A percentile compares a stretch with the other conserved stretches of the same genome.
Conservation (phyloP, 2,888 invertebrate genomes). For the Hipparchia semele region DNA sequence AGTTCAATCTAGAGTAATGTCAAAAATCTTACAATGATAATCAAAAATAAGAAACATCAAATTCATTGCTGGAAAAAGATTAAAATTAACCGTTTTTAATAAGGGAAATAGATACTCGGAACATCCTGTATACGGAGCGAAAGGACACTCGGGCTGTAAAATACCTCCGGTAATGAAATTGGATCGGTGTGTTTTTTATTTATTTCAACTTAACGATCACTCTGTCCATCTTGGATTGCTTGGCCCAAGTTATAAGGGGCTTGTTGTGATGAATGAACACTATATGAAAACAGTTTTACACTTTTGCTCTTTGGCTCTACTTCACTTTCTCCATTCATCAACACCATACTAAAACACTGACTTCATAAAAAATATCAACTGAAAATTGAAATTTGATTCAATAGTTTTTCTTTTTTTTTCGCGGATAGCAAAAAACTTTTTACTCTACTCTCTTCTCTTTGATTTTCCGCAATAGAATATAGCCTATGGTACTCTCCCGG, state of each 20-base stretch:
- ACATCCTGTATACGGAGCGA: slow-evolving; percentile 52
- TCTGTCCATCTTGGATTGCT: slow-evolving; percentile 40
- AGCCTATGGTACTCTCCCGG: not conserved
- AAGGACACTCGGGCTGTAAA: slow-evolving; percentile 62
- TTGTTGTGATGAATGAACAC: not conserved
- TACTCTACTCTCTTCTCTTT: not conserved
- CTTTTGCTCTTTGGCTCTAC: no score
- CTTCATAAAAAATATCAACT: no score
- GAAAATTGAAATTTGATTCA: no score
- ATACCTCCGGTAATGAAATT: slow-evolving; percentile 70
- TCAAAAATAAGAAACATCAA: not conserved
- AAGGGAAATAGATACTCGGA: slow-evolving; percentile 24
- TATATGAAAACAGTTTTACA: no score
- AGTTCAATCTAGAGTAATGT: no score
- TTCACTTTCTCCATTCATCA: no score
- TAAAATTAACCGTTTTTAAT: not conserved
- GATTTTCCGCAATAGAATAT: not conserved
- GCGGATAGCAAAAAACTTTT: no score
- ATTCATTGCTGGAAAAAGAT: not conserved
- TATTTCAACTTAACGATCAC: slow-evolving; percentile 50
- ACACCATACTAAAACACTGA: no score
- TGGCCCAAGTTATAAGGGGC: slow-evolving; percentile 43
- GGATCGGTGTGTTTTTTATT: slow-evolving; percentile 61
- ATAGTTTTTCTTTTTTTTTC: no score
- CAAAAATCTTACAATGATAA: no score